Evolutionary conservation across 1,140 invertebrate genomes (phyloP), one percentile per base, ranked within the genome.

Genomic region (Leptoteleia sp.): DNA sequence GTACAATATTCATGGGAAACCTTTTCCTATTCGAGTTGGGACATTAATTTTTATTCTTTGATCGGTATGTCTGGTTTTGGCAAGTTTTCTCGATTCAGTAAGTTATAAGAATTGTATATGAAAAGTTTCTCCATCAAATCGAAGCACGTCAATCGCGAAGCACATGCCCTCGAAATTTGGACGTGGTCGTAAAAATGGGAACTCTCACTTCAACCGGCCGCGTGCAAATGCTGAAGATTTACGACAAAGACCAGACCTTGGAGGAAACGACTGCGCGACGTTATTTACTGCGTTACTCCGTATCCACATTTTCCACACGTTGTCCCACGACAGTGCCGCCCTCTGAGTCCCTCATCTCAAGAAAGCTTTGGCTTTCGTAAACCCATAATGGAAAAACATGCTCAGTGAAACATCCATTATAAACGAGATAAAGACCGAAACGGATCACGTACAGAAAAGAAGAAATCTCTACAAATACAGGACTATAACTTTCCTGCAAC

Each of bases 301-400:
- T 22, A 22, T 3, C 45, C 12, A 11, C 42, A 47, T 52, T 52
- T 52, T 22, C 40, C 54, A 29, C 54, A 29, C 25, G 54, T 37
- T 57, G 52, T 42, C 52, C 31, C 43, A 27, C 8, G 27, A 31
- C 38, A 9, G 4, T 16, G 22, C 7, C 42, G 22, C 48, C 47
- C 50, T 38, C 13, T 38, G 31, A 19, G 62, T 33, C 6, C 13
- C 38, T 16, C 42, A 13, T 47, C 64, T 45, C 29, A 47, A 68
- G 61, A 68, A 68, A 55, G 50, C 15, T 5, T 7, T 15, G 3
- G 16, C 37, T 42, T 40, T 6, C 13, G 19, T 11, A 40, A 31
- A 50, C 27, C 45, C 17, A 25, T 67, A 67, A 52, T 67, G 48
- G 38, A 67, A 54, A 54, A 67, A 67, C 48, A 35, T 45, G 48